phyloP scores from a whole-genome alignment of 2,113 vertebrate species.

The Ochotona curzoniae region DNA sequence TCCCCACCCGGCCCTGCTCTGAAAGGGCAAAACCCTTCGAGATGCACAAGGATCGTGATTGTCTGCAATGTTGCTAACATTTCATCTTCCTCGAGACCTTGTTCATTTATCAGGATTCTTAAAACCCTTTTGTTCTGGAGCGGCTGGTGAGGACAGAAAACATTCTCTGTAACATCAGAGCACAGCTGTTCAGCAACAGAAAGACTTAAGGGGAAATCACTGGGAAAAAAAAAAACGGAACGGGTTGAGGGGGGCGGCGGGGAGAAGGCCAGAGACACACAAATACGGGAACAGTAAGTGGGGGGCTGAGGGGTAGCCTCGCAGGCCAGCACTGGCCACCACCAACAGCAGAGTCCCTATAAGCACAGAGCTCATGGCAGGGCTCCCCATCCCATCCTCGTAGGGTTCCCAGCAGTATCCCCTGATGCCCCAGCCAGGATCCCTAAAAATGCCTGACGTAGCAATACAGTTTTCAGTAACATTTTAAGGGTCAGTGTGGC shows the following conservation, averaged over 20 bases:
- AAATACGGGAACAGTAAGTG: slow-evolving; percentile 54
- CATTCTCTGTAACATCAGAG: slow-evolving; percentile 77
- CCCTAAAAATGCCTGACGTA: slow-evolving; percentile 75
- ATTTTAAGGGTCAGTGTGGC: slow-evolving; percentile 69
- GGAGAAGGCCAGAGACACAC: neutral
- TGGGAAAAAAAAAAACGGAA: slow-evolving; percentile 3
- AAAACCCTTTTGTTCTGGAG: slow-evolving; percentile 80
- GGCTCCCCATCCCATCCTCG: slow-evolving; percentile 14
- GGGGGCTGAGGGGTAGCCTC: neutral
- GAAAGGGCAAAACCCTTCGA: slow-evolving; percentile 60
- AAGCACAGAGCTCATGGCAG: neutral
- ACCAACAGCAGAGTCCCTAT: neutral
- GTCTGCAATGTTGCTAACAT: slow-evolving; percentile 75
- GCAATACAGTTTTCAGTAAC: slow-evolving; percentile 58
- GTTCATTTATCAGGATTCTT: slow-evolving; percentile 82
- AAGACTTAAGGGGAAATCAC: slow-evolving; percentile 56
- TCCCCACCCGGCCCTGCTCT: neutral
- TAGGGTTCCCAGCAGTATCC: slow-evolving; percentile 46
- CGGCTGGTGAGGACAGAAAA: slow-evolving; percentile 72
- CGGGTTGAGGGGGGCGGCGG: neutral
- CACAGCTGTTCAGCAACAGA: slow-evolving; percentile 75
- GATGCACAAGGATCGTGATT: slow-evolving; percentile 79
- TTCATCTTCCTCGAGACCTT: slow-evolving; percentile 81
- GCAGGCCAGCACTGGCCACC: too few relatives aligned
- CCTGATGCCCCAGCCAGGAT: neutral